phyloP scores from a whole-genome alignment of 1,140 invertebrate species.

The Lordiphosa mommai region DNA sequence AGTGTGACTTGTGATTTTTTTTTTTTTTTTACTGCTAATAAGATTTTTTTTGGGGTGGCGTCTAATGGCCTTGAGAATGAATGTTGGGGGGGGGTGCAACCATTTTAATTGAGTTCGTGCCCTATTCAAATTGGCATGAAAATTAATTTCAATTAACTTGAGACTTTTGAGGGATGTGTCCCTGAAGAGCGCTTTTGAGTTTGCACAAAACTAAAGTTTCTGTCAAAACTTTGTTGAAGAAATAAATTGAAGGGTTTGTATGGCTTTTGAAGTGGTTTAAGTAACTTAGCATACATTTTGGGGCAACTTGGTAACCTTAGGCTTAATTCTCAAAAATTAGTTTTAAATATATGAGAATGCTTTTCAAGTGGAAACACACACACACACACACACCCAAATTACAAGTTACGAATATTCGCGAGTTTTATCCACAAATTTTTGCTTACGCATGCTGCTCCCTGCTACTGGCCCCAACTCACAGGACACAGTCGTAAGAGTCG shows the following conservation, averaged over 20 bases:
- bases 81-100: slow-evolving; percentile 2
- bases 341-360: neutral
- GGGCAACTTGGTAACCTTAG: too few species aligned
- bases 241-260: neutral
- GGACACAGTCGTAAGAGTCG: neutral
- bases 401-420: slow-evolving; percentile 6
- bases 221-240: neutral
- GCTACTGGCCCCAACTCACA: slow-evolving; percentile 12
- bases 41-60: slow-evolving; percentile 43
- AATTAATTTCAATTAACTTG: slow-evolving; percentile 74
- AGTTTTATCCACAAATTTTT: slow-evolving; percentile 37
- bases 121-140: slow-evolving; percentile 67
- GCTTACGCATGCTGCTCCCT: slow-evolving; percentile 65
- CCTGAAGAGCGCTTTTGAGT: slow-evolving; percentile 3
- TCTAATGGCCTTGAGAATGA: slow-evolving; percentile 62
- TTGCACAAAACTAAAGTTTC: neutral
- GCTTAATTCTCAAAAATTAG: neutral
- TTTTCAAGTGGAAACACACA: neutral
- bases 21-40: slow-evolving; percentile 72
- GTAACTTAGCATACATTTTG: too few species aligned
- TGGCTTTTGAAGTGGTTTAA: neutral
- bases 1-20: slow-evolving; percentile 43
- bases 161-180: slow-evolving; percentile 22
- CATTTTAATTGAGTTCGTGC: slow-evolving; percentile 65
- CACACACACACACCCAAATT: slow-evolving; percentile 19